Evolutionary conservation across 2,888 invertebrate genomes (phyloP), one percentile per base, ranked within the genome.

Genomic region (Zele albiditarsus): DNA sequence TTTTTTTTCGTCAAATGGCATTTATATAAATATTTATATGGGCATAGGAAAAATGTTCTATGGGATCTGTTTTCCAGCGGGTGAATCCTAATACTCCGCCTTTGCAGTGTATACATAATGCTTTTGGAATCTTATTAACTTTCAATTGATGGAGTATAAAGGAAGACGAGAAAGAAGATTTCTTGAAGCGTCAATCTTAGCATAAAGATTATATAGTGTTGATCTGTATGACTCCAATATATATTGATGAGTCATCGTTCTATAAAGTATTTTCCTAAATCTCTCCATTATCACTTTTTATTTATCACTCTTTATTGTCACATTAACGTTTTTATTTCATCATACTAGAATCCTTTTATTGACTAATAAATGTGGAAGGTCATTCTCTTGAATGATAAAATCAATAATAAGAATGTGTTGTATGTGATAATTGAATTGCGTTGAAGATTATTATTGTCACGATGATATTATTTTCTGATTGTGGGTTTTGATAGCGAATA

Each of bases 11-110:
- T 46, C 3, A 46, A n/a, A 46, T n/a, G 14, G 6, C 0, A n/a
- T n/a, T 16, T 12, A n/a, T 20, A 53, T 53, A 20, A 53, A 63
- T 33, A 63, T 63, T 31, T 63, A 31, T 63, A n/a, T 63, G 33
- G 38, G 20, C 33, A 33, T 33, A 12, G 23, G 38, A 23, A 31
- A 31, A 27, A 20, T 20, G n/a, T 33, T 63, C 20, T 1, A 38
- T 38, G 3, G 38, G 63, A 33, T 27, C 38, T 38, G 33, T 38
- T n/a, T 63, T 63, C 38, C 53, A 53, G 53, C 2, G 53, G 23
- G 53, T 53, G n/a, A 20, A 8, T 8, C 23, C 6, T 8, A 53
- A 53, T 53, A 10, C 23, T 20, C 53, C 10, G 53, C 20, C 53
- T 20, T 20, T 20, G 10, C n/a, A 20, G 4, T 20, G 8, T 53